phyloP scores from a whole-genome alignment of 2,113 vertebrate species.

The Gorsachius goisagi region DNA sequence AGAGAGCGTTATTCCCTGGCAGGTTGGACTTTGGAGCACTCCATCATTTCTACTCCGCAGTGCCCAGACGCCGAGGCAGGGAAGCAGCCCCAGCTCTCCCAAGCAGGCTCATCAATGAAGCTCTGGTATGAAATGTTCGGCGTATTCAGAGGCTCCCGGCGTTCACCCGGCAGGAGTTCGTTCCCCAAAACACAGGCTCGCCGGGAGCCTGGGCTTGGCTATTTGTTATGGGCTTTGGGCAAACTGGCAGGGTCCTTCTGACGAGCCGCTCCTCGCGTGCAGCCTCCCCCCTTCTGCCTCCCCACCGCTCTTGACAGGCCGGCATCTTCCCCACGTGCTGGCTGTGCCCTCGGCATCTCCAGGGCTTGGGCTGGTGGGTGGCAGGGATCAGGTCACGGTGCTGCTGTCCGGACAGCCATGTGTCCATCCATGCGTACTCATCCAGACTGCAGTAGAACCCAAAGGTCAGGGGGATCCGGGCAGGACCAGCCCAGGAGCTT shows the following conservation, averaged over 20 bases:
- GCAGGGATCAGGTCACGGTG: accelerated
- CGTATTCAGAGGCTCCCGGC: neutral
- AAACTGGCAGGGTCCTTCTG: neutral
- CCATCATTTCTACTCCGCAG: neutral
- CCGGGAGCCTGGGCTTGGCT: neutral
- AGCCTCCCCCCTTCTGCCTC: neutral
- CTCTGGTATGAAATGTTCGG: neutral
- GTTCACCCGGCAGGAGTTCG: neutral
- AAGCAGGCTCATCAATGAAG: neutral
- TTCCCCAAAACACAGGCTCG: neutral
- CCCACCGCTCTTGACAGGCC: too few species aligned
- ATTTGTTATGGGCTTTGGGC: neutral
- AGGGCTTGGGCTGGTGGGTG: neutral
- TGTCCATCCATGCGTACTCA: accelerated
- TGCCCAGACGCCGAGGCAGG: neutral
- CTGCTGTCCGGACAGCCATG: neutral
- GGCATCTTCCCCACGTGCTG: neutral
- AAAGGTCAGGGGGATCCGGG: accelerated
- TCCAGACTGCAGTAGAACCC: neutral
- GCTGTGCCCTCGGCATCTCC: too few species aligned
- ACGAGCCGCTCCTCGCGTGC: neutral
- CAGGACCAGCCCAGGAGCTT: neutral
- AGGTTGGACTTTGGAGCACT: neutral
- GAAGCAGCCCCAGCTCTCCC: neutral
- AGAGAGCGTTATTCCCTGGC: neutral